Base-by-base conservation (phyloP, 2,888 invertebrate species). In the Tenthredo distinguenda region DNA sequence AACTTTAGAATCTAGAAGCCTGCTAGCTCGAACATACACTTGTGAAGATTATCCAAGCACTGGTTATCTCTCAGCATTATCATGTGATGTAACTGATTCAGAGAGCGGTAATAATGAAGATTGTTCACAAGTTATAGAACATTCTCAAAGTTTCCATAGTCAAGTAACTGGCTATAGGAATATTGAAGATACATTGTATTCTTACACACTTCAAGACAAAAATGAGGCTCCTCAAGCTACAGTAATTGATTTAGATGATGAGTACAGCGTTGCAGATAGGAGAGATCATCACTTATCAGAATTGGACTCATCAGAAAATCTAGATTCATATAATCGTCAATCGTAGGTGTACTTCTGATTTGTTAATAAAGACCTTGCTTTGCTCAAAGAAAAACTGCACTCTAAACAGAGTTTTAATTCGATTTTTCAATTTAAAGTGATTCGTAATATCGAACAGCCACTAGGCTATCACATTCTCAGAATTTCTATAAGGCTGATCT, bases 311-410 rank as follows among this genome's bases (percentile, higher is more conserved):
- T 37, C 31, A 1, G 5, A n/a, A 12, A 9, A 34, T 21, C 6
- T 9, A n/a, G 34, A 50, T 55, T 21, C 31, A 18, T 1, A 6
- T 31, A 31, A 55, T 31, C n/a, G 5, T 18, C 77, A 77, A 77
- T 0, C 26, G 77, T 77, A 55, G 34, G 77, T 77, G 31, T 77
- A 34, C 55, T 55, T 77, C n/a, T 77, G 21, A 31, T 34, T 50
- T n/a, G 1, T 55, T 2, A 74, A 43, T 2, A 74, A 43, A 74
- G 40, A 10, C 40, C 10, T 26, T 21, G 15, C 15, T 68, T 34
- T 4, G 12, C 12, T 43, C 4, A 1, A 43, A 21, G 2, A 9
- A n/a, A 37, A 18, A 37, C 9, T 72, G 18, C n/a, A 40, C 40
- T 72, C 4, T 0, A 58, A 62, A 62, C 62, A 62, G 26, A 62